Base-by-base conservation (phyloP, 2,113 vertebrate genomes). In the Natator depressus region DNA sequence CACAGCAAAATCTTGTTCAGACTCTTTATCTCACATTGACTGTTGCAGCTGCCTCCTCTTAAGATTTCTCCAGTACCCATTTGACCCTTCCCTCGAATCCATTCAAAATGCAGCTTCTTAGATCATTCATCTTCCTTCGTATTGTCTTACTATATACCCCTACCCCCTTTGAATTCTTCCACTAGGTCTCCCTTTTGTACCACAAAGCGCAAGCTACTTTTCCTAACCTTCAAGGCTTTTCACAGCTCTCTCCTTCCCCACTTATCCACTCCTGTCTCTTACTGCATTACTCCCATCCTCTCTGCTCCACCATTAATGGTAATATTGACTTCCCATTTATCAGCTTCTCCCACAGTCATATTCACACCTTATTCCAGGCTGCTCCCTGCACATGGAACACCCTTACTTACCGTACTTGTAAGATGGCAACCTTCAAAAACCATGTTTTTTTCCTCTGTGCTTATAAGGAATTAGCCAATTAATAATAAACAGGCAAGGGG, bases 401-500 rank as follows among this genome's bases (percentile, higher is more conserved):
- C 46, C 20, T 51, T 31, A 3, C 8, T 35, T 53, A 22, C 51
- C 2, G 83, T 29, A 2, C 10, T 46, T 80, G 14, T 75, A 10
- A 47, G 22, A 55, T 20, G 1, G 3, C 22, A 22, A 57, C 46
- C 29, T 69, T 22, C 51, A 46, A 13, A 12, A 54, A 9, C 11
- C 38, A 13, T 4, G 31, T 1, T 27, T 10, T 10, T 59, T 65
- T 47, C 19, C 55, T 93, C 78, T 19, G 46, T 65, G 38, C 27
- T 91, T 14, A 14, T 0, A 91, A 27, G 14, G 82, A 31, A n/a
- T 12, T 8, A 20, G 49, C 55, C n/a, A 91, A n/a, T 59, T 57
- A 13, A n/a, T 72, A 38, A 38, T 35, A 35, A 76, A 27, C 5
- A 84, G 47, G 19, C 10, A 1, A 0, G 4, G 6, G 6, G 24